phyloP scores from a whole-genome alignment of 2,888 invertebrate genomes.

The Ephialtes manifestator region DNA sequence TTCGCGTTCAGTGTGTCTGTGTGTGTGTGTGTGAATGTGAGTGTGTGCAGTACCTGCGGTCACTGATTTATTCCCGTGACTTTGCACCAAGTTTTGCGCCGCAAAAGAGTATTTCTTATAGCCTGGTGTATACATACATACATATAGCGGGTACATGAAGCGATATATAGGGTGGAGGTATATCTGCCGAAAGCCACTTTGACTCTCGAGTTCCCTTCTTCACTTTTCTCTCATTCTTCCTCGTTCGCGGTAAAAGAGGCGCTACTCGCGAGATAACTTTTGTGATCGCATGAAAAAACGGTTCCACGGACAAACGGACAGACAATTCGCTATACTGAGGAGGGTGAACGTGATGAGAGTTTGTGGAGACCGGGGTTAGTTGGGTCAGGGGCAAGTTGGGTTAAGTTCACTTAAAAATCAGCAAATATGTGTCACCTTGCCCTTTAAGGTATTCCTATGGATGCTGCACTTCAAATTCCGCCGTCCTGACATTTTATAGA shows the following conservation, averaged over 20 bases:
- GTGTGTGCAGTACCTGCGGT: slow-evolving; percentile 18
- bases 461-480: too few relatives aligned
- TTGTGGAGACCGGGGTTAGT: too few relatives aligned
- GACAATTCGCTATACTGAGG: neutral
- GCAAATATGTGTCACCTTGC: too few relatives aligned
- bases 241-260: neutral
- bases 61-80: slow-evolving; percentile 43
- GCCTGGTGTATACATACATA: neutral
- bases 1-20: neutral
- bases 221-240: neutral
- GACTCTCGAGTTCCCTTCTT: slow-evolving; percentile 14
- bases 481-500: too few relatives aligned
- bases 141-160: neutral
- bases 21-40: neutral
- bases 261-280: slow-evolving; percentile 21
- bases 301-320: neutral
- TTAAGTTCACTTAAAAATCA: too few relatives aligned
- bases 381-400: too few relatives aligned
- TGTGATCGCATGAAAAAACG: slow-evolving; percentile 29
- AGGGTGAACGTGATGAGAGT: neutral
- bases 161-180: neutral
- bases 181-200: slow-evolving; percentile 41
- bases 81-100: slow-evolving; percentile 27
- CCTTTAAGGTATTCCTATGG: too few relatives aligned
- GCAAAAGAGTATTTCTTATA: slow-evolving; percentile 21